Base-by-base conservation (phyloP, 2,113 vertebrate species). In the Garra rufa region DNA sequence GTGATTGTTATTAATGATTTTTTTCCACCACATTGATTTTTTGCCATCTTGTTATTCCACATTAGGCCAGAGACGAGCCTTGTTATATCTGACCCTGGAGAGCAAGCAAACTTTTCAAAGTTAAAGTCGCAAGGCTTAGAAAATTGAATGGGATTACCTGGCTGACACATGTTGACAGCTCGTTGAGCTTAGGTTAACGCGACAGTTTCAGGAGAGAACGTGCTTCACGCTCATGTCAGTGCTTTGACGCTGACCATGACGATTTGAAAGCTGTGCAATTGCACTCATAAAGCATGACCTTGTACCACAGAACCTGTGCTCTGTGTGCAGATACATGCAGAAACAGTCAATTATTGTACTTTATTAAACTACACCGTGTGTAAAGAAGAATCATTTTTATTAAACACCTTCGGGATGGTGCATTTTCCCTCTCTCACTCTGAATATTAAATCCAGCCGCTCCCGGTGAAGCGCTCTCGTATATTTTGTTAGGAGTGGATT, bases 1-100 rank as follows among this genome's bases (percentile, higher is more conserved):
- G 86, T 92, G 92, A 93, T 94, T 93, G 93, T 94, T 93, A 92
- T 92, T 92, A 94, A 92, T 90, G 92, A 92, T 91, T 93, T 91
- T n/a, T 89, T 84, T 83, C 57, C 70, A 46, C 57, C 7, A 76
- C 87, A 93, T 92, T 84, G 93, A 93, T 93, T 90, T 55, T 63
- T 65, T 34, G 78, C 84, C 76, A 85, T 91, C 91, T 91, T 91
- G 85, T 90, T 86, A 76, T 82, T 91, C 81, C 90, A 34, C 46
- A 76, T 78, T 55, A 83, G 24, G 73, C 28, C 19, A 13, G 61
- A 59, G 85, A 52, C 52, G 6, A 74, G 55, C 26, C 15, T 69
- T 70, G 69, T 57, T 76, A 63, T 69, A 26, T 73, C 19, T 57
- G 48, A 57, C 83, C 67, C 63, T 34, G 63, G 34, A 73, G 65